A percentile compares a stretch with the other conserved stretches of the same genome.
These are phyloP conservation scores for Samia ricini DNA, from an alignment of 1,140 invertebrate species.

Conservation along the genomic window DNA sequence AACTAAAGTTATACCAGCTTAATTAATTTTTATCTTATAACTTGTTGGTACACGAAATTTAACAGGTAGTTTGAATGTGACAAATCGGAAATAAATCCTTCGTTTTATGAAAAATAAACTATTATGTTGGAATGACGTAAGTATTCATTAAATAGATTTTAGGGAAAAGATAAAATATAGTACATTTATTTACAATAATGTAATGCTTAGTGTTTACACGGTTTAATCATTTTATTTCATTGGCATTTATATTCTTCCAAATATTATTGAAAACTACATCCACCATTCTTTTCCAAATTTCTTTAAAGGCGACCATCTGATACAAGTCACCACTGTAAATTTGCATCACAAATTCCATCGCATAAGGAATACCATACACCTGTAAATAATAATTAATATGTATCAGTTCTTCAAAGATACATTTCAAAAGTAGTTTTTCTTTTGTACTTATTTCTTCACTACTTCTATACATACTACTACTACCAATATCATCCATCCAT, in stretches of 20 bases:
- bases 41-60: too few species aligned
- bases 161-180: neutral
- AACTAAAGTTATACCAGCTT: too few species aligned
- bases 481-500: too few species aligned
- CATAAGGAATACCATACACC: conserved; percentile 56
- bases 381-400: conserved; percentile 22
- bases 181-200: neutral
- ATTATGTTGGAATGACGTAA: too few species aligned
- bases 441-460: too few species aligned
- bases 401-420: neutral
- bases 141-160: neutral
- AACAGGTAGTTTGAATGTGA: too few species aligned
- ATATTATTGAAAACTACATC: conserved; percentile 42
- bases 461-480: too few species aligned
- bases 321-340: conserved; percentile 18
- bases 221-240: conserved; percentile 11
- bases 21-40: too few species aligned
- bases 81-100: too few species aligned
- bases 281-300: conserved; percentile 46
- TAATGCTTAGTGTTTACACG: neutral
- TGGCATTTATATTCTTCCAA: conserved; percentile 26
- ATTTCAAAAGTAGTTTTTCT: too few species aligned
- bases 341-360: conserved; percentile 59
- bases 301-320: conserved; percentile 20
- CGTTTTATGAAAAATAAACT: too few species aligned